Evolutionary conservation across 2,113 vertebrate species (phyloP).

Genomic region (Rhipidura dahli): DNA sequence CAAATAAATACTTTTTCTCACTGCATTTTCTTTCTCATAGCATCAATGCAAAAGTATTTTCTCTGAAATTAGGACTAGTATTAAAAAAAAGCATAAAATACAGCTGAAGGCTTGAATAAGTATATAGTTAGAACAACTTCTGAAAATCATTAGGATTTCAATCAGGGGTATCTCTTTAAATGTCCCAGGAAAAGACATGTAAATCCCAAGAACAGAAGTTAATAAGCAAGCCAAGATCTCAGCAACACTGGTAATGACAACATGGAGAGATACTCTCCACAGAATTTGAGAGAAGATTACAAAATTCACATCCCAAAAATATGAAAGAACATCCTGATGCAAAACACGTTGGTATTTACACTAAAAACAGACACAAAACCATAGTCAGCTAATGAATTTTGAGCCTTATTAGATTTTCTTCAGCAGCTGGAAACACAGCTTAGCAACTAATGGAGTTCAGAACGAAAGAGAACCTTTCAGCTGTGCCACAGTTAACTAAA

Average conservation of each 20-base stretch:
- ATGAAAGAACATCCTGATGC: neutral
- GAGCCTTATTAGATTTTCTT: slow-evolving; percentile 4
- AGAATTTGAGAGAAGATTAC: neutral
- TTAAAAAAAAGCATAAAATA: neutral
- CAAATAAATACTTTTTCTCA: neutral
- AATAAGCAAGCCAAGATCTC: neutral
- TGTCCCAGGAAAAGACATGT: neutral
- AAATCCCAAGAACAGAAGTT: neutral
- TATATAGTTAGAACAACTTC: neutral
- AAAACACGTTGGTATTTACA: neutral
- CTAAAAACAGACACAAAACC: neutral
- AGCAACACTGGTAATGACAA: neutral
- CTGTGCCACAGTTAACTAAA: neutral
- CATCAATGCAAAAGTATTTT: neutral
- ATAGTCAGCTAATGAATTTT: neutral
- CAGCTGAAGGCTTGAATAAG: neutral
- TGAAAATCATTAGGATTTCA: neutral
- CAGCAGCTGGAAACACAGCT: neutral
- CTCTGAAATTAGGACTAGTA: neutral
- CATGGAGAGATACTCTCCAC: neutral
- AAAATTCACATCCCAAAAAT: neutral
- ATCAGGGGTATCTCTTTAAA: neutral
- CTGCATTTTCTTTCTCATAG: neutral
- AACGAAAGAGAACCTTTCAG: neutral
- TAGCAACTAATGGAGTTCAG: neutral